phyloP scores from a whole-genome alignment of 2,113 vertebrate species.

The Festucalex cinctus region DNA sequence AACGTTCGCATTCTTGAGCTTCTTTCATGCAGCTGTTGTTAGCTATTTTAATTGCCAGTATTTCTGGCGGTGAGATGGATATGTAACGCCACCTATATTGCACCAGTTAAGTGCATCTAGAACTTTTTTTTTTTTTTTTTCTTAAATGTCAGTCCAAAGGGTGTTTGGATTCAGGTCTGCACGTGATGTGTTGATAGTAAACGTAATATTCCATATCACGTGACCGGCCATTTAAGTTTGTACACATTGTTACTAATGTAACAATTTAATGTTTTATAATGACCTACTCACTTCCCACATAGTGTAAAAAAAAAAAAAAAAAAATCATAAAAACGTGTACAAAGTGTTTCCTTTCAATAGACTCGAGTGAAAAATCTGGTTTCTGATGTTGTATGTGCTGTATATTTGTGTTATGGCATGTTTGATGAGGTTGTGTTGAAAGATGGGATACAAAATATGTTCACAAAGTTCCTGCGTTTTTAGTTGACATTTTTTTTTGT shows the following conservation, averaged over 20 bases:
- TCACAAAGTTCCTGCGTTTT: slow-evolving; percentile 20
- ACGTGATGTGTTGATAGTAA: slow-evolving; percentile 8
- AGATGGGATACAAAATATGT: slow-evolving; percentile 8
- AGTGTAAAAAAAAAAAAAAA: slow-evolving; percentile 32
- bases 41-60: neutral
- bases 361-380: slow-evolving; percentile 56
- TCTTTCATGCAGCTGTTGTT: neutral
- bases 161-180: slow-evolving; percentile 2
- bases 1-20: neutral
- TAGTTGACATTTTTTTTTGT: neutral
- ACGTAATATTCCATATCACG: neutral
- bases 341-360: slow-evolving; percentile 40
- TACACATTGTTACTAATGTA: neutral
- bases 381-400: slow-evolving; percentile 52
- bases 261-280: slow-evolving; percentile 6
- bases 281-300: slow-evolving; percentile 42
- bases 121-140: too few relatives aligned
- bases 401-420: slow-evolving; percentile 58
- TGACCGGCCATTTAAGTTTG: slow-evolving; percentile 2
- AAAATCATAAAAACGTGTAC: slow-evolving; percentile 34
- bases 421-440: slow-evolving; percentile 44
- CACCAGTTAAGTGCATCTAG: too few relatives aligned
- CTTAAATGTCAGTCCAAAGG: neutral
- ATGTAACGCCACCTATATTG: neutral
- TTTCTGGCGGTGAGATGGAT: neutral